Conservation (phyloP, 2,888 invertebrate species). For the Adela reaumurella region DNA sequence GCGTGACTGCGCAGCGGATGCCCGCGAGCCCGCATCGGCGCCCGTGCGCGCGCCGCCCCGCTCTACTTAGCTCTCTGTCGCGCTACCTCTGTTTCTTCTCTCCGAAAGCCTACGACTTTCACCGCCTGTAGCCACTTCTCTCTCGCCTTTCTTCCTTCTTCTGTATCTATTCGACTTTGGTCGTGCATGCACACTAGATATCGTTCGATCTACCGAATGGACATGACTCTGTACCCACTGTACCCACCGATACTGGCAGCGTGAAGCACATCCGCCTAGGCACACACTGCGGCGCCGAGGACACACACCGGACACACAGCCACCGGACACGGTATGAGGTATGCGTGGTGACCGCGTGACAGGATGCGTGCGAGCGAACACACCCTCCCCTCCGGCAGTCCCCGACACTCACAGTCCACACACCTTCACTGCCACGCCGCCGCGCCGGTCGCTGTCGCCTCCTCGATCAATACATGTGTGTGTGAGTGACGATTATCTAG, state of each 20-base stretch:
- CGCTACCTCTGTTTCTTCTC: slow-evolving; percentile 49
- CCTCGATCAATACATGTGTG: slow-evolving; percentile 67
- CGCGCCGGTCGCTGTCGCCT: slow-evolving; percentile 54
- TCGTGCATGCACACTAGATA: slow-evolving; percentile 58
- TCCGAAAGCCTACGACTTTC: slow-evolving; percentile 43
- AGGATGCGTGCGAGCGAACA: not conserved
- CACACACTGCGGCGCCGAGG: not conserved
- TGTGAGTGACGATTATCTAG: slow-evolving; percentile 50
- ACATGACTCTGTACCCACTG: not conserved
- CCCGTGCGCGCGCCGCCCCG: slow-evolving; percentile 15
- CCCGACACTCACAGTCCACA: slow-evolving; percentile 21
- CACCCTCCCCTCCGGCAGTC: slow-evolving; percentile 25
- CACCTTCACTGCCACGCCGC: slow-evolving; percentile 44
- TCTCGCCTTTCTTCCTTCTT: slow-evolving; percentile 50
- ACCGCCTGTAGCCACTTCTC: slow-evolving; percentile 48
- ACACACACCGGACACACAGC: not conserved
- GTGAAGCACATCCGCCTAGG: not conserved
- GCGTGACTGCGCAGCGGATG: too few relatives aligned
- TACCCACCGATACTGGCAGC: not conserved
- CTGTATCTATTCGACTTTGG: slow-evolving; percentile 49
- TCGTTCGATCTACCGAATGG: slow-evolving; percentile 19
- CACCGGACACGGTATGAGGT: not conserved
- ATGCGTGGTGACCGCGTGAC: not conserved
- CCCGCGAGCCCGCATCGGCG: not conserved
- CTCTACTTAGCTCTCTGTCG: slow-evolving; percentile 30